Conservation (phyloP, 2,888 invertebrate genomes). For the Cryptus viduatorius region DNA sequence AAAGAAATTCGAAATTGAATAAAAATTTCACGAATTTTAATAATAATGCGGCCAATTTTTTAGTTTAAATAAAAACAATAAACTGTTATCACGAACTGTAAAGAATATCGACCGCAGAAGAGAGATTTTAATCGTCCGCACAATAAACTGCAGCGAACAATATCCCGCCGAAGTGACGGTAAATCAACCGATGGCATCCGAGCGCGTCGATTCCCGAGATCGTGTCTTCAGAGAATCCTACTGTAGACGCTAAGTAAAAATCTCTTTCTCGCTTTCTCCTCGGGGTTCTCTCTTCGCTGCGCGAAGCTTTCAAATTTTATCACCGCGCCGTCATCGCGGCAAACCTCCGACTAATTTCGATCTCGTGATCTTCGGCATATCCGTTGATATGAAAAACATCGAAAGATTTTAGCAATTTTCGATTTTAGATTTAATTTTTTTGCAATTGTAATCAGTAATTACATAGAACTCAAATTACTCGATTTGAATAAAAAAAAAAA, state of each 20-base stretch:
- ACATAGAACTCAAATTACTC: no score
- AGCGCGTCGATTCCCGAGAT: slow-evolving; percentile 26
- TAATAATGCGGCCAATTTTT: background rate
- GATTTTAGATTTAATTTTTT: no score
- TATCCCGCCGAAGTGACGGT: slow-evolving; percentile 32
- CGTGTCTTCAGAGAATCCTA: slow-evolving; percentile 16
- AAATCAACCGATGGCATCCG: slow-evolving; percentile 2
- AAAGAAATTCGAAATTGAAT: no score
- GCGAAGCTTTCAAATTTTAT: slow-evolving; percentile 32
- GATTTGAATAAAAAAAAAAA: no score
- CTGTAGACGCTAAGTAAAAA: slow-evolving; percentile 24
- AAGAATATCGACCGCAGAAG: slow-evolving; percentile 10
- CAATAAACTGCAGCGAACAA: background rate
- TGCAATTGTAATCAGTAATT: no score
- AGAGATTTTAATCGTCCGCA: slow-evolving; percentile 2
- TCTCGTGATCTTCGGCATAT: background rate
- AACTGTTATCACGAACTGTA: background rate
- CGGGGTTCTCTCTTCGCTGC: slow-evolving; percentile 30
- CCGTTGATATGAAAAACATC: no score
- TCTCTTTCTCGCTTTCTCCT: slow-evolving; percentile 58
- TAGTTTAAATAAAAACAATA: background rate
- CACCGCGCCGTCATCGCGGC: slow-evolving; percentile 22
- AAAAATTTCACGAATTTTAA: background rate
- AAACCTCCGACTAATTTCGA: background rate
- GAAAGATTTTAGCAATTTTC: no score